A percentile compares a stretch with the other conserved stretches of the same genome.
Evolutionary conservation across 2,888 invertebrate species (phyloP).

Genomic region (Nomada hirtipes): DNA sequence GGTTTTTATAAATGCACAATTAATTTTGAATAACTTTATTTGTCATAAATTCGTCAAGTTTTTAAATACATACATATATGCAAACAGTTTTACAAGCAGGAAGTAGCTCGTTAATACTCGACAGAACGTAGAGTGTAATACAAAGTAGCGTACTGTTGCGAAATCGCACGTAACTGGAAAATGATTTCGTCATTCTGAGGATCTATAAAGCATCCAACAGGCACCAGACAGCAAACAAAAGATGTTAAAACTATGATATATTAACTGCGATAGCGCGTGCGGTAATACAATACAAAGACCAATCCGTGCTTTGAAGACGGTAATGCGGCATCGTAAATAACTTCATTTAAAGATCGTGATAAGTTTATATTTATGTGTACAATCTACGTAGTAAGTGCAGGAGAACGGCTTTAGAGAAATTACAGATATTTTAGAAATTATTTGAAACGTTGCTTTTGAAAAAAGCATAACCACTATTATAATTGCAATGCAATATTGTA

Average conservation of each 20-base stretch:
- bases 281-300: constrained; percentile 55
- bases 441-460: background rate
- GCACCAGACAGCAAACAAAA: constrained; percentile 71
- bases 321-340: constrained; percentile 56
- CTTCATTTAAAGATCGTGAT: constrained; percentile 54
- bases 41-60: background rate
- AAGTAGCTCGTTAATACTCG: background rate
- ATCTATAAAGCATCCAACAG: constrained; percentile 42
- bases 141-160: background rate
- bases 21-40: background rate
- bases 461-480: background rate
- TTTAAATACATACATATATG: background rate
- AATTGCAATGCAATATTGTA: background rate
- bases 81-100: background rate
- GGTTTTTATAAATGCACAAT: background rate
- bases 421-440: background rate
- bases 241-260: constrained; percentile 55
- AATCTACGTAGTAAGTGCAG: background rate
- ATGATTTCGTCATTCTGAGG: background rate
- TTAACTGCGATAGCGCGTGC: constrained; percentile 64
- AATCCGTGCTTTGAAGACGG: constrained; percentile 15
- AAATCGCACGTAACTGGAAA: constrained; percentile 9
- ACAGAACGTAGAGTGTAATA: background rate
- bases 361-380: constrained; percentile 17
- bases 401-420: background rate